A percentile compares a stretch with the other conserved stretches of the same genome.
Evolutionary conservation across 2,113 vertebrate genomes (phyloP).

Genomic region (Pandion haliaetus): DNA sequence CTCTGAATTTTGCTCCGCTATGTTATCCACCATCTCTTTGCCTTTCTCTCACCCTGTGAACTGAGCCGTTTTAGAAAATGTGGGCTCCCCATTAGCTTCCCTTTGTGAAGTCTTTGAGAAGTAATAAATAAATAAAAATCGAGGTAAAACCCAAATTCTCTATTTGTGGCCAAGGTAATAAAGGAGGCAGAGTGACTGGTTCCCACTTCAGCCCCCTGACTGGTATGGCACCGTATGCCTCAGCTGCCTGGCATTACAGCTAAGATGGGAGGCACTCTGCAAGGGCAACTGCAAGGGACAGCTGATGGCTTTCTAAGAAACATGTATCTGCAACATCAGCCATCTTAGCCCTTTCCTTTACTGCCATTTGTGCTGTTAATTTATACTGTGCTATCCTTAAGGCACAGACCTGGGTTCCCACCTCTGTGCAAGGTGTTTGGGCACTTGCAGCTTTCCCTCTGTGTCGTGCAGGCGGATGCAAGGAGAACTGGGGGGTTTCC

Average conservation of each 20-base stretch:
- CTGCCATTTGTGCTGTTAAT: neutral
- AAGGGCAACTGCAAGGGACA: neutral
- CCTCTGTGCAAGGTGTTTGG: neutral
- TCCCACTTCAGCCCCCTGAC: neutral
- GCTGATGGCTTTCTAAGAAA: neutral
- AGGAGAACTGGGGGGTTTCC: neutral
- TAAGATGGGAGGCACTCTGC: neutral
- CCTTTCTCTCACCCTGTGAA: accelerated
- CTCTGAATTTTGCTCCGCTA: accelerated
- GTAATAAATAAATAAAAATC: neutral
- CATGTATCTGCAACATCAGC: accelerated
- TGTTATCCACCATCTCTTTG: accelerated
- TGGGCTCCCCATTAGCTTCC: accelerated
- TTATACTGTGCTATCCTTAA: accelerated
- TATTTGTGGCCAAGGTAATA: accelerated
- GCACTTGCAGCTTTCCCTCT: accelerated
- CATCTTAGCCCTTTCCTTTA: accelerated
- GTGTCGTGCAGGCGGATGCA: neutral
- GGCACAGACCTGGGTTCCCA: accelerated
- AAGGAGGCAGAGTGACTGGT: accelerated
- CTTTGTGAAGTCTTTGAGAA: neutral
- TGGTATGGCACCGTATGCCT: accelerated
- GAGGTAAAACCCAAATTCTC: accelerated
- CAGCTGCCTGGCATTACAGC: neutral
- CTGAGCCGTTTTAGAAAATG: accelerated